Conservation (phyloP, 1,140 invertebrate species). For the Pararge aegeria region DNA sequence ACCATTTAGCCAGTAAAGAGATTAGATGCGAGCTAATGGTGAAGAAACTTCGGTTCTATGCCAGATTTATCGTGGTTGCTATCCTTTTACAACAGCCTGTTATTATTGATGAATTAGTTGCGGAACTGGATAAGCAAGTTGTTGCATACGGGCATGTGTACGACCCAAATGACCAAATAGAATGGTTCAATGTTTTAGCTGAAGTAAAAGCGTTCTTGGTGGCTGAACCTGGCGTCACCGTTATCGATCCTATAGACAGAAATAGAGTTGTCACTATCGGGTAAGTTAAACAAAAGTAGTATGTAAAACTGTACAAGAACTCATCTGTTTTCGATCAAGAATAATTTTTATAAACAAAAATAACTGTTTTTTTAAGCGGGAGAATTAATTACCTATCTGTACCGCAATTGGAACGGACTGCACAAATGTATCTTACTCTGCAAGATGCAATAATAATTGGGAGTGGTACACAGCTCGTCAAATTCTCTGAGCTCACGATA, state of each 20-base stretch:
- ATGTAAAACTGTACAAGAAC: no score
- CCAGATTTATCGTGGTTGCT: conserved; percentile 97
- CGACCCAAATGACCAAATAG: conserved; percentile 97
- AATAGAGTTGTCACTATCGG: conserved; percentile 88
- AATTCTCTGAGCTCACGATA: conserved; percentile 98
- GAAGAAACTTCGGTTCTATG: conserved; percentile 98
- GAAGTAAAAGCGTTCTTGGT: conserved; percentile 98
- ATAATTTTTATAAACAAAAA: no score
- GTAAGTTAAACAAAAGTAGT: no score
- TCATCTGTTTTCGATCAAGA: no score
- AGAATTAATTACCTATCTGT: conserved; percentile 80
- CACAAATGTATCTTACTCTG: conserved; percentile 91
- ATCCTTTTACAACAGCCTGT: conserved; percentile 67
- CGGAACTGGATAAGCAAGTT: conserved; percentile 94
- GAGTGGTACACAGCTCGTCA: conserved; percentile 96
- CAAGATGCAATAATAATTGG: conserved; percentile 98
- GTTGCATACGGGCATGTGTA: conserved; percentile 96
- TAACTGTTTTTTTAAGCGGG: conserved; percentile 27
- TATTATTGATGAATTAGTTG: conserved; percentile 92
- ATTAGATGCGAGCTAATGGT: conserved; percentile 98
- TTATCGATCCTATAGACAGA: conserved; percentile 92
- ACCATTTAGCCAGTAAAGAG: conserved; percentile 95
- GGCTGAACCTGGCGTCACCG: conserved; percentile 93
- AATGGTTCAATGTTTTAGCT: conserved; percentile 96
- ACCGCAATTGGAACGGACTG: conserved; percentile 92